A percentile compares a stretch with the other conserved stretches of the same genome.
Conservation (phyloP, 1,140 invertebrate species). For the silkworm (Bombyx mori) region ASM3026992v2 NC_085116.1:14263001-14263500, state of each 20-base stretch:
- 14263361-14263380: too few relatives aligned
- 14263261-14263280: constrained; percentile 47
- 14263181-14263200: constrained; percentile 27
- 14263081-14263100: constrained; percentile 8
- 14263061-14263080: constrained; percentile 18
- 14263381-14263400: too few relatives aligned
- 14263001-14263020: background rate
- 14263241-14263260: constrained; percentile 36
- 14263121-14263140: constrained; percentile 41
- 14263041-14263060: background rate
- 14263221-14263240: constrained; percentile 31
- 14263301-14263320: too few relatives aligned
- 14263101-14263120: constrained; percentile 11
- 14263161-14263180: constrained; percentile 46
- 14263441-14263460: too few relatives aligned
- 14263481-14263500: too few relatives aligned
- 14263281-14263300: constrained; percentile 31
- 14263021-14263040: too few relatives aligned
- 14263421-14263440: too few relatives aligned
- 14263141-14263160: constrained; percentile 47
- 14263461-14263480: too few relatives aligned
- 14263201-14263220: constrained; percentile 46
- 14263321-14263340: too few relatives aligned
- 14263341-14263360: too few relatives aligned
- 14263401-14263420: too few relatives aligned